These are phyloP conservation scores for Conchocele bisecta DNA, from an alignment of 2,888 invertebrate genomes.

Conservation along the genomic window DNA sequence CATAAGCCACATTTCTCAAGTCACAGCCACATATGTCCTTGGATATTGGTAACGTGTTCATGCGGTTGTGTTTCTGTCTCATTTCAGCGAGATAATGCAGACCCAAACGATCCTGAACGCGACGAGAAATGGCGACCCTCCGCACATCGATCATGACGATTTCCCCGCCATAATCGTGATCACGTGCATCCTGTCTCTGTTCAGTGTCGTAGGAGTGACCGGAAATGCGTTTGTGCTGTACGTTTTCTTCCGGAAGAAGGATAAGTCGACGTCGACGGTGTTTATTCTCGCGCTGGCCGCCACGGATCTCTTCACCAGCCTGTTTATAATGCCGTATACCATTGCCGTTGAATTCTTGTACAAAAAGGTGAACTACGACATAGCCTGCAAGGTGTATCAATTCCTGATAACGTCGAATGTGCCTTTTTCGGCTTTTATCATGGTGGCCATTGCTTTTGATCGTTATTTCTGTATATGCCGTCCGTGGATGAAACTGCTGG, in stretches of 20 bases:
- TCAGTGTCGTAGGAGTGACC: constrained; percentile 75
- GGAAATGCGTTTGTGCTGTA: constrained; percentile 81
- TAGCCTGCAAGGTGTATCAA: constrained; percentile 75
- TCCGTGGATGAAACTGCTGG: constrained; percentile 64
- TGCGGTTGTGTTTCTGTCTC: background rate
- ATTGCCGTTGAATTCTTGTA: constrained; percentile 74
- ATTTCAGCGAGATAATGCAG: background rate
- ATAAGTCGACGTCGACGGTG: constrained; percentile 76
- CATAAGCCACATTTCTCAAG: no score
- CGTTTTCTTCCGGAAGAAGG: constrained; percentile 73
- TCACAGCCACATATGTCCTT: no score
- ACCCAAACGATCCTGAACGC: constrained; percentile 22
- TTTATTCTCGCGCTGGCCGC: constrained; percentile 78
- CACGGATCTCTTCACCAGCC: constrained; percentile 77
- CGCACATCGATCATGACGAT: constrained; percentile 34
- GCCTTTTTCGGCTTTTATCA: constrained; percentile 77
- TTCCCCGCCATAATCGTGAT: constrained; percentile 49
- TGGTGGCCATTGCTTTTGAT: constrained; percentile 79
- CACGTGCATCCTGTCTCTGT: constrained; percentile 64
- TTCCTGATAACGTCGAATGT: constrained; percentile 77
- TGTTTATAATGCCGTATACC: constrained; percentile 77
- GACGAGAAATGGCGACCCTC: constrained; percentile 48
- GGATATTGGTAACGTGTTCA: no score
- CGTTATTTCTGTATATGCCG: constrained; percentile 79
- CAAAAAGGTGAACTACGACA: constrained; percentile 69